Conservation (phyloP, 2,113 vertebrate species). For the Pterocles gutturalis region DNA sequence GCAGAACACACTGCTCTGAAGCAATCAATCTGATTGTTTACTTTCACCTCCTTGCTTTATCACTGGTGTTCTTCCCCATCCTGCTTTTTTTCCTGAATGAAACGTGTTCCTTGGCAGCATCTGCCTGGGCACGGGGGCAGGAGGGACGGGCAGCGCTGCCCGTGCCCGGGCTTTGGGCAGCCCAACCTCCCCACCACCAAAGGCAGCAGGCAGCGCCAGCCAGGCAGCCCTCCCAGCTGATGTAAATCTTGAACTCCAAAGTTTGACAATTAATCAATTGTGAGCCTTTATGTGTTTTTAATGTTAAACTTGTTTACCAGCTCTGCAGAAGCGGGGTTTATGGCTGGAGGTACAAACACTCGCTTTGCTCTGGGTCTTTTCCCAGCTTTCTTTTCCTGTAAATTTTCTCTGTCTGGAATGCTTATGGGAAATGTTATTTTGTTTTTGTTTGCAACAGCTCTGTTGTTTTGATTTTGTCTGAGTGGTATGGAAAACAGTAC, state of each 20-base stretch:
- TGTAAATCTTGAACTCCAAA: slow-evolving; percentile 44
- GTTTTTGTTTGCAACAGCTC: slow-evolving; percentile 88
- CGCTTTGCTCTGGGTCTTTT: slow-evolving; percentile 74
- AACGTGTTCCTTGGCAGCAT: neutral
- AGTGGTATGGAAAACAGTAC: slow-evolving; percentile 87
- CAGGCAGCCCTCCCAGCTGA: neutral
- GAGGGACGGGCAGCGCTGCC: neutral
- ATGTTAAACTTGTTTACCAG: slow-evolving; percentile 44
- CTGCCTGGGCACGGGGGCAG: neutral
- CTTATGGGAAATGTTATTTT: slow-evolving; percentile 88
- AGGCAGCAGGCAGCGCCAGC: neutral
- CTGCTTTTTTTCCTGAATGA: neutral
- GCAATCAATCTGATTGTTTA: slow-evolving; percentile 19
- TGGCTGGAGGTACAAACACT: slow-evolving; percentile 66
- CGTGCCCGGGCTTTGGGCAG: neutral
- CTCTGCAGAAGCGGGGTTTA: neutral
- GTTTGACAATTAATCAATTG: slow-evolving; percentile 47
- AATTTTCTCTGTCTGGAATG: slow-evolving; percentile 85
- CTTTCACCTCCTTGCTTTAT: neutral
- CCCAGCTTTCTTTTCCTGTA: slow-evolving; percentile 82
- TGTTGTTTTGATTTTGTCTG: slow-evolving; percentile 90
- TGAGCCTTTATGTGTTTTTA: slow-evolving; percentile 46
- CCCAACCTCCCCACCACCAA: neutral
- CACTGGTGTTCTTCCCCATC: neutral
- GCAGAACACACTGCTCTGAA: neutral